Evolutionary conservation across 2,797 vertebrate genomes (phyloP), one percentile per base, ranked within the genome.

Genomic region (Enteromius anoplus): DNA sequence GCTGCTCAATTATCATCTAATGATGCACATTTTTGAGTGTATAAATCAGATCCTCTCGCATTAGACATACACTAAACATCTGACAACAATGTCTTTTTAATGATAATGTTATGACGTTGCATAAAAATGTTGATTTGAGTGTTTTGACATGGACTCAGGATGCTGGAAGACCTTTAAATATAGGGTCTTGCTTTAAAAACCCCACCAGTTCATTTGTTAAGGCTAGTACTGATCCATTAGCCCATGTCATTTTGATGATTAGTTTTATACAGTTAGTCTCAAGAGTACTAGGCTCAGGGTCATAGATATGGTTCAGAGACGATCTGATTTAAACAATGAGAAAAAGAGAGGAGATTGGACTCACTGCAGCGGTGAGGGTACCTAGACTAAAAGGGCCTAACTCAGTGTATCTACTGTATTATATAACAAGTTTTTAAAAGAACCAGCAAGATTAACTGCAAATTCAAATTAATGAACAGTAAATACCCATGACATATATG

Each of bases 161-260:
- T 34, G 17, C 19, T 65, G 6, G n/a, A 23, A 45, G 26, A 51
- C 47, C 42, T 47, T 78, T 78, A 66, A 66, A 15, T 42, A 76
- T 23, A 29, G 4, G 17, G 19, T 78, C 17, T 65, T 65, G 9
- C 65, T 69, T 55, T 29, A 17, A 80, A 42, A 80, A 55, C 5
- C 3, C 1, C 49, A 55, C 9, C 78, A 40, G 60, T 72, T 70
- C 14, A 70, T 42, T 51, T 45, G 19, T 53, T 2, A 53, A 80
- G 75, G 79, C 21, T 79, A 76, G 23, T 40, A 65, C 78, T 66
- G 76, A 65, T 75, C 71, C 45, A 84, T 84, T 82, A 82, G 71
- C 65, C 79, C 62, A 29, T 84, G 85, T 80, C 78, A 68, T 19
- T 72, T n/a, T 88, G 84, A 87, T 85, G 29, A 87, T 84, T 80